A percentile compares a stretch with the other conserved stretches of the same genome.
Evolutionary conservation across 2,797 vertebrate genomes (phyloP).

Genomic region (Poeciliopsis turneri): DNA sequence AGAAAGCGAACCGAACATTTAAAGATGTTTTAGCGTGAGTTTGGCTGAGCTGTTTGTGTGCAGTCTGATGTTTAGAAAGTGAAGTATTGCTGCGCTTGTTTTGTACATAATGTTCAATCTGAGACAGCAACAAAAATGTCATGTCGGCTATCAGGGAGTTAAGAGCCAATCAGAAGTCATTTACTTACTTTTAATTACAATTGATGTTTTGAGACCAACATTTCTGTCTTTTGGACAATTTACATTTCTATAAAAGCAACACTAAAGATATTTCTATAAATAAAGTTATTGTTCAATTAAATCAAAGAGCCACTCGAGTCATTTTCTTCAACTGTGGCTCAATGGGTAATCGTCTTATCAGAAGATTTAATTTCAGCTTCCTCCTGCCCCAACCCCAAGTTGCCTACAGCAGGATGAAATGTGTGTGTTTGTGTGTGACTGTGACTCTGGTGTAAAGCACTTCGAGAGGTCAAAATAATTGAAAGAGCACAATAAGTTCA

Average conservation of each 20-base stretch:
- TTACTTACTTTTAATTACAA: not conserved
- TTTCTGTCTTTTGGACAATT: conserved; percentile 13
- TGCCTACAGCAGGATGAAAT: no score
- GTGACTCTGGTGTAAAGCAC: no score
- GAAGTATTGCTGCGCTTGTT: not conserved
- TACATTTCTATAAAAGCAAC: conserved; percentile 36
- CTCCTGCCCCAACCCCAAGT: no score
- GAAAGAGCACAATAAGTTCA: no score
- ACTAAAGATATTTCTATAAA: conserved; percentile 44
- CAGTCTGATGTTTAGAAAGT: not conserved
- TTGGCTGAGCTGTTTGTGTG: not conserved
- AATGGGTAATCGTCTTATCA: no score
- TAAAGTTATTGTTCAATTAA: conserved; percentile 30
- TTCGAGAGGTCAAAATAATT: no score
- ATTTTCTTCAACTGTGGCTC: not conserved
- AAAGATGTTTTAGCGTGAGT: not conserved
- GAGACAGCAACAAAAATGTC: not conserved
- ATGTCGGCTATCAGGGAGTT: not conserved
- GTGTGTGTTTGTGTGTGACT: no score
- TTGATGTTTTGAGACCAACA: not conserved
- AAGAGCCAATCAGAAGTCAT: conserved; percentile 3
- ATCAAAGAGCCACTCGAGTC: not conserved
- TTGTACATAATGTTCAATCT: not conserved
- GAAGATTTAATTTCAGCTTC: no score
- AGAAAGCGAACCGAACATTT: not conserved